These are phyloP conservation scores for Drosophila nigrodunni DNA, from an alignment of 1,140 invertebrate genomes.

Conservation along the genomic window DNA sequence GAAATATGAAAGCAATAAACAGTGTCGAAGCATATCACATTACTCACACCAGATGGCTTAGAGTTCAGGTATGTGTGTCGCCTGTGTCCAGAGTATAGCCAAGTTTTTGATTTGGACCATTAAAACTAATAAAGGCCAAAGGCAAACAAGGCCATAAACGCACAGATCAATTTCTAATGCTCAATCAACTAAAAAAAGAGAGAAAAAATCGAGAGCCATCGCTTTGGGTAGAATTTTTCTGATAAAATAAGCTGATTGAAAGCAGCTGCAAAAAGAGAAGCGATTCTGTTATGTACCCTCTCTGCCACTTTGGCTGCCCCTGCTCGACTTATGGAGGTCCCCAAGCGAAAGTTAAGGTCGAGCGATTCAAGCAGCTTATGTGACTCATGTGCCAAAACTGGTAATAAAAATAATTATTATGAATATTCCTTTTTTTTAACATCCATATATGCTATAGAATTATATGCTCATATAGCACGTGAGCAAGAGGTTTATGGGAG, in stretches of 20 bases:
- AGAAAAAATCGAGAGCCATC: constrained; percentile 45
- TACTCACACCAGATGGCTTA: background rate
- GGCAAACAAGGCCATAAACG: constrained; percentile 74
- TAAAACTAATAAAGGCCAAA: constrained; percentile 69
- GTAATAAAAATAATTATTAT: constrained; percentile 50
- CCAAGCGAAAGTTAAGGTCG: constrained; percentile 14
- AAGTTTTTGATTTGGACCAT: constrained; percentile 44
- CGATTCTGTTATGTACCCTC: constrained; percentile 15
- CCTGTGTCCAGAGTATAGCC: constrained; percentile 8
- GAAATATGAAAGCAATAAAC: constrained; percentile 80
- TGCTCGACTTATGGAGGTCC: background rate
- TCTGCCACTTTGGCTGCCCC: background rate
- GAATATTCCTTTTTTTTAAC: constrained; percentile 21
- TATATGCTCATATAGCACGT: constrained; percentile 16
- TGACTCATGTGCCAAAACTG: constrained; percentile 20
- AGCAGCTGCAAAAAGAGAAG: constrained; percentile 34
- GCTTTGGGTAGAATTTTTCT: constrained; percentile 51
- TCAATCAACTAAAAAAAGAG: constrained; percentile 71
- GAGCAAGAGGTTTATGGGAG: background rate
- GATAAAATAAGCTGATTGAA: constrained; percentile 65
- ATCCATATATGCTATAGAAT: background rate
- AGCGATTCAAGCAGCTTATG: constrained; percentile 22
- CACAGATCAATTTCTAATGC: constrained; percentile 78
- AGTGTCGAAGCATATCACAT: constrained; percentile 4
- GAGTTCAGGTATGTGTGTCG: constrained; percentile 46